Evolutionary conservation across 2,888 invertebrate species (phyloP).

Genomic region (Tenthredo distinguenda): DNA sequence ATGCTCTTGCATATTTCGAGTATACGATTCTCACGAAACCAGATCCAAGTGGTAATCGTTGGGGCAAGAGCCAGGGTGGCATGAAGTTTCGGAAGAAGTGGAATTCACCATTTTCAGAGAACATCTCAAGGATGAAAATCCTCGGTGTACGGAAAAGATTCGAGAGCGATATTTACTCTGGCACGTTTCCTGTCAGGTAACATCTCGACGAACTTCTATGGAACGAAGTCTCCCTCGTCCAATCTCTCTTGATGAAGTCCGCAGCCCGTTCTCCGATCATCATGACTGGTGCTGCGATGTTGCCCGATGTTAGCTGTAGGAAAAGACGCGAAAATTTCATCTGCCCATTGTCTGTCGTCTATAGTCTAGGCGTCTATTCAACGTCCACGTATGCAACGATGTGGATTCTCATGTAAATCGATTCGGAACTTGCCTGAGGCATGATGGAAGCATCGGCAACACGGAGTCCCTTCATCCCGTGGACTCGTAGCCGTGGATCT

Average conservation of each 20-base stretch:
- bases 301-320: conserved; percentile 77
- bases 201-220: neutral
- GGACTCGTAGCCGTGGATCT: conserved; percentile 83
- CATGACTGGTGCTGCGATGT: conserved; percentile 80
- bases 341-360: too few species aligned
- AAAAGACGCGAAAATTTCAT: neutral
- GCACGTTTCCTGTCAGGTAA: neutral
- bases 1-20: too few species aligned
- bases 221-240: neutral
- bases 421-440: conserved; percentile 78
- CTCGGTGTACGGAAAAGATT: neutral
- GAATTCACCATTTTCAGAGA: too few species aligned
- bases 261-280: conserved; percentile 82
- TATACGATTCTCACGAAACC: too few species aligned
- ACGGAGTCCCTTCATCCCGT: conserved; percentile 81
- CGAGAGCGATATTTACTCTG: neutral
- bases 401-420: neutral
- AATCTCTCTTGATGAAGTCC: conserved; percentile 67
- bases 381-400: neutral
- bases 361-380: too few species aligned
- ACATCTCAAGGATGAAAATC: too few species aligned
- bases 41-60: too few species aligned
- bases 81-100: too few species aligned
- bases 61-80: too few species aligned
- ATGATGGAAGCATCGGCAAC: conserved; percentile 82